Percentiles rank a stretch among this genome's conserved stretches.
Conservation (phyloP, 2,888 invertebrate genomes). For the Bombylius discolor region DNA sequence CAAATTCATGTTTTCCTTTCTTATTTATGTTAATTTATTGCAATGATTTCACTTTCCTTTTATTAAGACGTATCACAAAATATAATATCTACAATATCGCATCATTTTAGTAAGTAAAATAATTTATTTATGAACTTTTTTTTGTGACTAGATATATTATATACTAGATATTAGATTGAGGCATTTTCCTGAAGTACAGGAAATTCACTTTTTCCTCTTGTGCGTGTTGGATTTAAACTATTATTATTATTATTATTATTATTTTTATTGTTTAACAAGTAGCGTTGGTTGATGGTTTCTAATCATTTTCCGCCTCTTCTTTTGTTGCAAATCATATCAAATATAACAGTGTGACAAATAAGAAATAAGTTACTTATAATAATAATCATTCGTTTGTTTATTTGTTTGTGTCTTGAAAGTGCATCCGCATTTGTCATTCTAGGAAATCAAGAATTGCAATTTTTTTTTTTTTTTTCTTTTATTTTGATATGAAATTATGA, state of each 20-base stretch:
- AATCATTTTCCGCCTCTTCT: not conserved
- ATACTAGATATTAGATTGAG: too few species aligned
- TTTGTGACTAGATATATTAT: too few species aligned
- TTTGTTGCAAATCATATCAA: not conserved
- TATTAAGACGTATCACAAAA: too few species aligned
- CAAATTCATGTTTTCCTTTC: too few species aligned
- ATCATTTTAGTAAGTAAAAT: too few species aligned
- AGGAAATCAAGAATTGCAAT: conserved; percentile 5
- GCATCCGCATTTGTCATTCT: conserved; percentile 9
- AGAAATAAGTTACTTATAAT: not conserved
- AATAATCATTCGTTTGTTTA: not conserved
- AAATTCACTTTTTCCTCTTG: not conserved
- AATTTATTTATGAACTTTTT: too few species aligned
- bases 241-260: too few species aligned
- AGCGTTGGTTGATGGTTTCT: not conserved
- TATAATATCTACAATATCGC: too few species aligned
- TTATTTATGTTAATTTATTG: too few species aligned
- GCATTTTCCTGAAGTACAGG: not conserved
- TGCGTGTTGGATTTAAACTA: not conserved
- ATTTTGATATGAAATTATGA: too few species aligned
- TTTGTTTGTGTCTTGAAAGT: conserved; percentile 1
- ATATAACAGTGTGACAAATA: not conserved
- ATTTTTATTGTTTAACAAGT: not conserved
- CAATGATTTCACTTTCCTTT: too few species aligned
- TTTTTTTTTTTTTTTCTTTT: too few species aligned